A percentile compares a stretch with the other conserved stretches of the same genome.
phyloP scores from a whole-genome alignment of 1,140 invertebrate genomes.

The Chelonus insularis region DNA sequence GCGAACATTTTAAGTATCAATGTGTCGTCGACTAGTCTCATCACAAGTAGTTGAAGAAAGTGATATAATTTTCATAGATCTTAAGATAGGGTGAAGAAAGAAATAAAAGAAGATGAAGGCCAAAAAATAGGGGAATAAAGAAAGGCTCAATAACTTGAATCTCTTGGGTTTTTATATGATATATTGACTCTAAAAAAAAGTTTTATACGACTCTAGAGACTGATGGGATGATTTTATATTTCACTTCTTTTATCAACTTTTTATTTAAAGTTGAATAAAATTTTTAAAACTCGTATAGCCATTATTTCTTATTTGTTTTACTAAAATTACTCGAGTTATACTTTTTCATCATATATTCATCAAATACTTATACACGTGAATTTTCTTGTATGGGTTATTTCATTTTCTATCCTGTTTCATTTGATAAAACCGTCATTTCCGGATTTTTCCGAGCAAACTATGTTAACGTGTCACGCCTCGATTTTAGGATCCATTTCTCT shows the following conservation, averaged over 20 bases:
- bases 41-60: not conserved
- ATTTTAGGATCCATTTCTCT: slow-evolving; percentile 15
- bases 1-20: not conserved
- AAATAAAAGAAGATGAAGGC: not conserved
- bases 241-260: too few species aligned
- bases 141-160: slow-evolving; percentile 19
- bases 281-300: too few species aligned
- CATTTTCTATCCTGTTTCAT: not conserved
- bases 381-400: too few species aligned
- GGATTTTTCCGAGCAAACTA: slow-evolving; percentile 12
- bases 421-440: slow-evolving; percentile 8
- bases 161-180: slow-evolving; percentile 22
- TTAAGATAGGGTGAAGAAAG: not conserved
- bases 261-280: too few species aligned
- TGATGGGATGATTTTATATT: not conserved
- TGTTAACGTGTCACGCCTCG: slow-evolving; percentile 14
- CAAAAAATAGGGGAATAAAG: slow-evolving; percentile 11
- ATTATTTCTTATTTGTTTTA: too few species aligned
- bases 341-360: too few species aligned
- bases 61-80: slow-evolving; percentile 26
- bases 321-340: too few species aligned
- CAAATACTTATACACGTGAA: too few species aligned
- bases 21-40: not conserved
- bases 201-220: not conserved
- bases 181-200: slow-evolving; percentile 16